Evolutionary conservation across 1,140 invertebrate genomes (phyloP).

Genomic region (Brachionus angularis): DNA sequence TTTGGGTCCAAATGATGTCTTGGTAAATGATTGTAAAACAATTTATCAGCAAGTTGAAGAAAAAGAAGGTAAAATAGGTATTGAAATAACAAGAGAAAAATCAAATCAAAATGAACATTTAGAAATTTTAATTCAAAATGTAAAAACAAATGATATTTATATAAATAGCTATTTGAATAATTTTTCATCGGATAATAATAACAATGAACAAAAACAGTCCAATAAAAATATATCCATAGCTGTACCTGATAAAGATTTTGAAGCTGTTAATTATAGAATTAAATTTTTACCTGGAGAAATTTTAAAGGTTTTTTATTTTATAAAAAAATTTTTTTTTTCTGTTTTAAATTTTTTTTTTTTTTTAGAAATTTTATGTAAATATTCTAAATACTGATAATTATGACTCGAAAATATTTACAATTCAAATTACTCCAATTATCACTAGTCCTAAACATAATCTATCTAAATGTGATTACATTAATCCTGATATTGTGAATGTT

Average conservation of each 20-base stretch:
- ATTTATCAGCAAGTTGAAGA: conserved; percentile 8
- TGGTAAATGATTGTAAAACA: conserved; percentile 9
- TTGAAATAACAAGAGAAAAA: conserved; percentile 23
- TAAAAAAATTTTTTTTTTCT: background rate
- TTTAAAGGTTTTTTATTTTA: background rate
- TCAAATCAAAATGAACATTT: background rate
- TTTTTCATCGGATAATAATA: no score
- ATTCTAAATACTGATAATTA: background rate
- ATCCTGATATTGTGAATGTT: conserved; percentile 26
- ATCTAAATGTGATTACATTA: conserved; percentile 1
- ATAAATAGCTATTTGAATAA: conserved; percentile 16
- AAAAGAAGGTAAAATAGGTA: background rate
- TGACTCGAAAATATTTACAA: background rate
- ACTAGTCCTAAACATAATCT: background rate
- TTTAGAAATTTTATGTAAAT: background rate
- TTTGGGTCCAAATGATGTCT: conserved; percentile 21
- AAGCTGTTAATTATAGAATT: background rate
- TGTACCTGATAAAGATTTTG: conserved; percentile 1
- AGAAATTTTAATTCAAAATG: conserved; percentile 16
- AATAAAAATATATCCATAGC: conserved; percentile 16
- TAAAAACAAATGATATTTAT: conserved; percentile 8
- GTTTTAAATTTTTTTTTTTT: background rate
- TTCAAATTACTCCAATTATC: conserved; percentile 11
- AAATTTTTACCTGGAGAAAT: conserved; percentile 30
- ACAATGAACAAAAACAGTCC: background rate